A percentile compares a stretch with the other conserved stretches of the same genome.
Evolutionary conservation across 2,888 invertebrate genomes (phyloP).

Genomic region (Pollenia angustigena): DNA sequence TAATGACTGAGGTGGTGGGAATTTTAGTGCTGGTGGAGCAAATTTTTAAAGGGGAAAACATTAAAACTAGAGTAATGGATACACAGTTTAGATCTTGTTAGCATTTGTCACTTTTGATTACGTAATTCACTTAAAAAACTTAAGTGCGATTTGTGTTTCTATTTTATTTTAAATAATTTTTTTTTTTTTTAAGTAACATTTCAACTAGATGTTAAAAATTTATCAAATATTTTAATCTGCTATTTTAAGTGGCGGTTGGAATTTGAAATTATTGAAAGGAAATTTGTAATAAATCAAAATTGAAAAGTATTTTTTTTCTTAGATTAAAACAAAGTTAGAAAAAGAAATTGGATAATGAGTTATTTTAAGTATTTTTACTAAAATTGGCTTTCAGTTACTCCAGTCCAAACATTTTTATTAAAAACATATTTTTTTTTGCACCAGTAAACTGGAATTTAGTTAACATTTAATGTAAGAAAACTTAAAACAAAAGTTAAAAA

Average conservation of each 20-base stretch:
- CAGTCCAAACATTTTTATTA: too few species aligned
- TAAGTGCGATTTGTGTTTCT: neutral
- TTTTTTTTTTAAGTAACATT: neutral
- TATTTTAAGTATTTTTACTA: too few species aligned
- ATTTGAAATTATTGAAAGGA: neutral
- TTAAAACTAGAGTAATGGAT: conserved; percentile 13
- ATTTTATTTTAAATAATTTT: neutral
- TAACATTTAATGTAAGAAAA: too few species aligned
- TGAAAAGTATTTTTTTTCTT: too few species aligned
- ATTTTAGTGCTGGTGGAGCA: conserved; percentile 18
- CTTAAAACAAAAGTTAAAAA: too few species aligned
- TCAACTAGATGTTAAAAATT: conserved; percentile 16
- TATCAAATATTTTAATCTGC: conserved; percentile 31
- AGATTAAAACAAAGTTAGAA: too few species aligned
- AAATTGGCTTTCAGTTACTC: too few species aligned
- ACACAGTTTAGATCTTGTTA: conserved; percentile 27
- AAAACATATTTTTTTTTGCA: too few species aligned
- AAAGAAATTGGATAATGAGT: too few species aligned
- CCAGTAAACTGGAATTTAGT: too few species aligned
- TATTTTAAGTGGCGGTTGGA: conserved; percentile 7
- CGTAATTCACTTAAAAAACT: conserved; percentile 38
- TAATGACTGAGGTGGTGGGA: conserved; percentile 1
- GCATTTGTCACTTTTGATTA: conserved; percentile 32
- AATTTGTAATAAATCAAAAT: neutral
- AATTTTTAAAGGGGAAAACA: neutral